Evolutionary conservation across 1,140 invertebrate species (phyloP), one percentile per base, ranked within the genome.

Genomic region (Stegodyphus dumicola): DNA sequence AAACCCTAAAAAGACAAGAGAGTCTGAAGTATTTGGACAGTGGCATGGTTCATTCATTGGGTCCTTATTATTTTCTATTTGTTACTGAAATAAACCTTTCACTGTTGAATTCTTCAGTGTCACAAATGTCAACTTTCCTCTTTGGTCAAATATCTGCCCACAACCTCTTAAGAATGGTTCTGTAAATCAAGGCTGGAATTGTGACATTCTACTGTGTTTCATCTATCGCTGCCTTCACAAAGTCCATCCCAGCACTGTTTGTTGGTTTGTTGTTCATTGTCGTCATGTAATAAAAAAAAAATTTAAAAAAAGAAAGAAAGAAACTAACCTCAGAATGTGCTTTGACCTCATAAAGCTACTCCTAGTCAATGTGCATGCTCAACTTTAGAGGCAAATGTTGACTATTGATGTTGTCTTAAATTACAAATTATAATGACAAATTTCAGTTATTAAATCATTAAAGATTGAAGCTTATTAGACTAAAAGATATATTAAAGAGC

Each of bases 211-310:
- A 70, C 56, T 81, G n/a, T 49, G 48, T 54, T 49, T 76, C 74
- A 48, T 69, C 73, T 69, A 66, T 76, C 65, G 81, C 81, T 85
- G 81, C 81, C 81, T 85, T 85, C 74, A 77, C 71, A 69, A 60
- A 77, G 64, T 85, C 81, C 81, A 85, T 85, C 81, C 81, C 81
- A 69, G 73, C 81, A 83, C 80, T 18, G 73, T 66, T 83, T 17
- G 80, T 75, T 74, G 70, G 80, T 83, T 83, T 75, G 71, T 83
- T 83, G 80, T 83, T 67, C 65, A 67, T 67, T 17, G 65, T 67
- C 65, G 6, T 67, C 65, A 67, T 67, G 33, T 33, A 33, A 33
- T 60, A 15, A 67, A 2, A 65, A 81, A 74, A 7, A 81, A n/a
- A n/a, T n/a, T n/a, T n/a, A n/a, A n/a, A n/a, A n/a, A n/a, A n/a